Evolutionary conservation across 2,113 vertebrate species (phyloP).

Genomic region (Physeter macrocephalus): DNA sequence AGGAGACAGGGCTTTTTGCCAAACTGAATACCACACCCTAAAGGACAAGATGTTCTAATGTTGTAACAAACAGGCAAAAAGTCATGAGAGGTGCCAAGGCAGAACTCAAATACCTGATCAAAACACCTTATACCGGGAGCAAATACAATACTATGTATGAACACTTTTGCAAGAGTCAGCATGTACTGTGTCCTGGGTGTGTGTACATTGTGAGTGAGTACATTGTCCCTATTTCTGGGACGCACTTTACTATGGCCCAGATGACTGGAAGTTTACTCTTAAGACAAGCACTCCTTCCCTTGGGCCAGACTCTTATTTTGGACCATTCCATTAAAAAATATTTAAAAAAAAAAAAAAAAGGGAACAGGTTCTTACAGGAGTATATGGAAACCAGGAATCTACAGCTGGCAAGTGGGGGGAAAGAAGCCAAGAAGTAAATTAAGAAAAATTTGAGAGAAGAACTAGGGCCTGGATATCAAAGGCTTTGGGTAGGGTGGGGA

Average conservation of each 20-base stretch:
- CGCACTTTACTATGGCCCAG: not conserved
- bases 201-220: too few species aligned
- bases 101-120: not conserved
- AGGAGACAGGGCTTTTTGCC: not conserved
- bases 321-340: not conserved
- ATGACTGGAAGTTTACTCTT: not conserved
- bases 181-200: not conserved
- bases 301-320: conserved; percentile 4
- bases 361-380: not conserved
- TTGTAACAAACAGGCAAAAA: not conserved
- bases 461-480: not conserved
- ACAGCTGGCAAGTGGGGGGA: not conserved
- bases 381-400: not conserved
- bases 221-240: not conserved
- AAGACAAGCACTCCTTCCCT: not conserved
- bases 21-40: not conserved
- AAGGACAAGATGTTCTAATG: not conserved
- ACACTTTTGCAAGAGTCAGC: not conserved
- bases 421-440: not conserved
- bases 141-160: not conserved
- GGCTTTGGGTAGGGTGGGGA: not conserved
- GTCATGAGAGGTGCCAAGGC: not conserved
- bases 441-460: not conserved
- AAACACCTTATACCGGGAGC: not conserved
- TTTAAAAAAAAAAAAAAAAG: too few species aligned